Percentiles rank a stretch among this genome's conserved stretches.
phyloP scores from a whole-genome alignment of 2,888 invertebrate genomes.

The Lasiommata megera region DNA sequence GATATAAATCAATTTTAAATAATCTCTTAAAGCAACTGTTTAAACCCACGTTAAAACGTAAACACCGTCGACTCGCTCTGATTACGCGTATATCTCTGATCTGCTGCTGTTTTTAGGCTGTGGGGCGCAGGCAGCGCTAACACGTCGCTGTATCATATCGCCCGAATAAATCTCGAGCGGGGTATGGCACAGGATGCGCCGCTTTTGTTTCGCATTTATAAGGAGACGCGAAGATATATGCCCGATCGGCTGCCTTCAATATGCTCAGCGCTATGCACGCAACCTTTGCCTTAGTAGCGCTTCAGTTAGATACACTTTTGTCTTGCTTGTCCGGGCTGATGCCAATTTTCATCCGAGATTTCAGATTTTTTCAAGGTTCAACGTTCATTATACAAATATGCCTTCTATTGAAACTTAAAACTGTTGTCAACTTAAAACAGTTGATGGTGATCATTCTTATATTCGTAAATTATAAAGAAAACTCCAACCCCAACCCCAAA shows the following conservation, averaged over 20 bases:
- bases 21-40: too few relatives aligned
- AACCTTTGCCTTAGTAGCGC: slow-evolving; percentile 4
- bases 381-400: too few relatives aligned
- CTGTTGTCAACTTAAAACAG: too few relatives aligned
- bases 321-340: background rate
- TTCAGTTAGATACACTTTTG: background rate
- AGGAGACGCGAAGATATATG: slow-evolving; percentile 37
- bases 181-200: slow-evolving; percentile 59
- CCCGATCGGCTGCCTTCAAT: slow-evolving; percentile 22
- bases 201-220: slow-evolving; percentile 55
- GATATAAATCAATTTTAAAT: too few relatives aligned
- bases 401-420: too few relatives aligned
- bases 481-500: too few relatives aligned
- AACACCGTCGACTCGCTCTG: background rate
- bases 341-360: background rate
- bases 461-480: too few relatives aligned
- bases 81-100: background rate
- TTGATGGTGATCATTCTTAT: too few relatives aligned
- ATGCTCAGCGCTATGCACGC: background rate
- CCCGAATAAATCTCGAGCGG: slow-evolving; percentile 56
- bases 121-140: slow-evolving; percentile 10
- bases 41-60: background rate
- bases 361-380: too few relatives aligned
- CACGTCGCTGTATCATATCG: slow-evolving; percentile 53
- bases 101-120: slow-evolving; percentile 20